Base-by-base conservation (phyloP, 2,888 invertebrate species). In the Molorchus minor region DNA sequence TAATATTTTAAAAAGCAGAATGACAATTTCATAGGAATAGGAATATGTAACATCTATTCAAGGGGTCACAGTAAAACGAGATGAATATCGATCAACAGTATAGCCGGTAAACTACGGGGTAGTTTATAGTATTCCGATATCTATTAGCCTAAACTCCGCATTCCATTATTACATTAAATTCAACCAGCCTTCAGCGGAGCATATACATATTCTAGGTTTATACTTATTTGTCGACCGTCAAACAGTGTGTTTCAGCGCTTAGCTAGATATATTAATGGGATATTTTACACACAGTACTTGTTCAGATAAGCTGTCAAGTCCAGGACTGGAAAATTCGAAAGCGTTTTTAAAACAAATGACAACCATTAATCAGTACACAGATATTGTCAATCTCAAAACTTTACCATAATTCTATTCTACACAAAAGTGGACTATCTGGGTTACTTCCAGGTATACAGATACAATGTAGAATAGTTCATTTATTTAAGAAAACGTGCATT, bases 351-450 rank as follows among this genome's bases (percentile, higher is more conserved):
- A 62, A 64, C 52, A 51, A 62, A 57, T 35, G 49, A 49, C 52
- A 36, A 65, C 62, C 56, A 52, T 57, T 56, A 65, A 56, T 62
- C 44, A 53, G 57, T 60, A 56, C 63, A 66, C 65, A 63, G 59
- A 69, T 69, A 69, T 68, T 69, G 69, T 69, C 69, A 63, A 66
- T 68, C 64, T 66, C 58, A 62, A 52, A 57, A 51, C 56, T 58
- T 64, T 66, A 62, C 60, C n/a, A n/a, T n/a, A 63, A 10, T 44
- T 53, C 56, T 64, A 62, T 45, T 15, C 62, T 65, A 65, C 63
- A 65, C 58, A 62, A 56, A 57, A 60, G 40, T 58, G 61, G 61
- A 61, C 61, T 57, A 56, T 49, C 53, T 52, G 57, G 20, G 8
- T 43, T 25, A 36, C 7, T 29, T n/a, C 47, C 33, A 47, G 35